Percentiles rank a stretch among this genome's conserved stretches.
phyloP scores from a whole-genome alignment of 2,113 vertebrate genomes.

The Smithornis capensis region DNA sequence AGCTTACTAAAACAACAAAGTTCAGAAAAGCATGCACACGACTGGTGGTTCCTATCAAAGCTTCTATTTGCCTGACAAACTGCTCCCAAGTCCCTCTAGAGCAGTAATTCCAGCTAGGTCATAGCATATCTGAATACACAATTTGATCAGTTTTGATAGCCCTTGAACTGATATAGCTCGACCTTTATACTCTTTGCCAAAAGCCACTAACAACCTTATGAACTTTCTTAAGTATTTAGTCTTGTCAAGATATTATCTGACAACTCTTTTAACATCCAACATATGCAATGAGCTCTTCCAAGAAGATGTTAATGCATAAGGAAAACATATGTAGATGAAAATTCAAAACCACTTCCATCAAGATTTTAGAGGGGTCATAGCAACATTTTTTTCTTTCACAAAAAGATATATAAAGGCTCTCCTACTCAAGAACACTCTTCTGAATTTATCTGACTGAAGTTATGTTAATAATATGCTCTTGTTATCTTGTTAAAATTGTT shows the following conservation, averaged over 20 bases:
- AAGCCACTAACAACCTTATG: conserved; percentile 66
- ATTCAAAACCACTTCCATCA: conserved; percentile 7
- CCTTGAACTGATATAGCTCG: conserved; percentile 68
- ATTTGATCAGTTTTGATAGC: conserved; percentile 64
- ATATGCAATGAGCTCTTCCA: conserved; percentile 7
- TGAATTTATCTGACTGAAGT: not conserved
- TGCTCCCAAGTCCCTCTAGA: not conserved
- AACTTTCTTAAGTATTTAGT: conserved; percentile 63
- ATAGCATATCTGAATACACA: conserved; percentile 71
- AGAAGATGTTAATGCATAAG: conserved; percentile 1
- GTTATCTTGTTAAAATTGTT: not conserved
- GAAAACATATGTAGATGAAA: conserved; percentile 35
- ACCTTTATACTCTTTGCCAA: conserved; percentile 70
- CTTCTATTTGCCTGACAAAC: conserved; percentile 1
- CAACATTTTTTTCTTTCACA: not conserved
- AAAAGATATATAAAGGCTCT: not conserved
- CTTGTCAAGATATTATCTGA: conserved; percentile 52
- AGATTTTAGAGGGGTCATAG: not conserved
- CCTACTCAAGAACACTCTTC: not conserved
- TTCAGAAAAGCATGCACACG: not conserved
- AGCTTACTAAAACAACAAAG: not conserved
- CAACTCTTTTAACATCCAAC: conserved; percentile 42
- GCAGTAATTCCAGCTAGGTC: conserved; percentile 59
- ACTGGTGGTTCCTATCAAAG: not conserved
- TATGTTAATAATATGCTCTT: not conserved